Evolutionary conservation across 2,797 vertebrate genomes (phyloP).

Genomic region (Paguma larvata): DNA sequence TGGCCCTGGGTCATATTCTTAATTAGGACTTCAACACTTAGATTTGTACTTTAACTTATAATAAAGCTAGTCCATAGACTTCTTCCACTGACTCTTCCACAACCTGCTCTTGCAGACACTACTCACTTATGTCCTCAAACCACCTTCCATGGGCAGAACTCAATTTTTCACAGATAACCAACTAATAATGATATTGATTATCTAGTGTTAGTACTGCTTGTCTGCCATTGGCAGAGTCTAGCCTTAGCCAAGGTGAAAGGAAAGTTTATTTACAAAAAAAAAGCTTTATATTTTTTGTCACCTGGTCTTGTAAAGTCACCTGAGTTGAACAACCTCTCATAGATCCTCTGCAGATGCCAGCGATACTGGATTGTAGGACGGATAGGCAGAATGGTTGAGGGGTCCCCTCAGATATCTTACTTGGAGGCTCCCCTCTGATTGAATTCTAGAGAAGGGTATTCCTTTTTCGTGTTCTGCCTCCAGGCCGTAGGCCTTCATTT

Average conservation of each 20-base stretch:
- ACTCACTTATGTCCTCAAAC: not conserved
- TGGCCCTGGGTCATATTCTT: not conserved
- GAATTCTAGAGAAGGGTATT: not conserved
- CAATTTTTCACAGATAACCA: not conserved
- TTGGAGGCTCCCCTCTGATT: not conserved
- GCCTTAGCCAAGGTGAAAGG: not conserved
- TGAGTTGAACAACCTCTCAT: not conserved
- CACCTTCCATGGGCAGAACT: not conserved
- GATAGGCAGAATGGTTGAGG: not conserved
- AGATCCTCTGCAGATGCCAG: not conserved
- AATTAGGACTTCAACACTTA: not conserved
- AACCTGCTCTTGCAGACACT: not conserved
- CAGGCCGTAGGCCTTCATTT: not conserved
- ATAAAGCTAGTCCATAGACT: not conserved
- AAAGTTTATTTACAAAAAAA: not conserved
- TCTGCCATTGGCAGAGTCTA: not conserved
- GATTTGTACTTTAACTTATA: not conserved
- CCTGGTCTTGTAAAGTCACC: not conserved
- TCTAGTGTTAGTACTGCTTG: not conserved
- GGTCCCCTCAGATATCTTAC: too few relatives aligned
- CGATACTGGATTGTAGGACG: not conserved
- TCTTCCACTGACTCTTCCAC: not conserved
- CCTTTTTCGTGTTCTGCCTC: conserved; percentile 30
- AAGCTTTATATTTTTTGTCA: not conserved
- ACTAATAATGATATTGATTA: not conserved